Percentiles rank a stretch among this genome's conserved stretches.
Conservation (phyloP, 2,797 vertebrate species). For the Zenarchopterus dispar region DNA sequence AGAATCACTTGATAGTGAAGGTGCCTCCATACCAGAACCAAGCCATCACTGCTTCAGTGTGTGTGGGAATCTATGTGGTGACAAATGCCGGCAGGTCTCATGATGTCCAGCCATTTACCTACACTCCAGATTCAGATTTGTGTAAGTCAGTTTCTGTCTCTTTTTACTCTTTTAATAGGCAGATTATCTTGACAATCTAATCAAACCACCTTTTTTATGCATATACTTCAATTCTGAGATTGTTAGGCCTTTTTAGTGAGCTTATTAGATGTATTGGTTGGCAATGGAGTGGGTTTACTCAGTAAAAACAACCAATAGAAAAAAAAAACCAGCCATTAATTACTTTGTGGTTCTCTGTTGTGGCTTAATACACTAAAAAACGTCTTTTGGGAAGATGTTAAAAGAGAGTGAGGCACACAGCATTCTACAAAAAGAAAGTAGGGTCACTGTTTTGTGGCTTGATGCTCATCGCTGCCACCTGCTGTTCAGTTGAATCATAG, state of each 20-base stretch:
- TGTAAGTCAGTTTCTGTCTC: conserved; percentile 27
- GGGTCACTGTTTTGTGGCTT: neutral
- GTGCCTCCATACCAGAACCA: conserved; percentile 95
- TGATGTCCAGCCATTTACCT: conserved; percentile 94
- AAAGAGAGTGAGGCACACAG: too few relatives aligned
- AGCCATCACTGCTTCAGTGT: conserved; percentile 88
- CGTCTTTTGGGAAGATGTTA: too few relatives aligned
- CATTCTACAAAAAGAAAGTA: neutral
- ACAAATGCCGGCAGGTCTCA: conserved; percentile 97
- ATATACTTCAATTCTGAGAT: too few relatives aligned
- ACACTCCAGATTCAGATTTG: conserved; percentile 94
- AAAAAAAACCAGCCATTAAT: too few relatives aligned
- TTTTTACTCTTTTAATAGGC: neutral
- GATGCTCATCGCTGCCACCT: conserved; percentile 34
- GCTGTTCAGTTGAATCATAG: conserved; percentile 13
- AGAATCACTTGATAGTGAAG: conserved; percentile 99
- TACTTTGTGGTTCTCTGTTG: too few relatives aligned
- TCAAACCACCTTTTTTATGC: too few relatives aligned
- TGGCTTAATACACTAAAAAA: too few relatives aligned
- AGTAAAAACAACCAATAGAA: too few relatives aligned
- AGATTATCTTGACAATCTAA: too few relatives aligned
- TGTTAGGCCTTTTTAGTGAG: too few relatives aligned
- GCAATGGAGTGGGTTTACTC: too few relatives aligned
- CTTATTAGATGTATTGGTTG: too few relatives aligned
- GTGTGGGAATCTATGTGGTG: conserved; percentile 94